Conservation (phyloP, 1,140 invertebrate genomes). For the Lerema accius region DNA sequence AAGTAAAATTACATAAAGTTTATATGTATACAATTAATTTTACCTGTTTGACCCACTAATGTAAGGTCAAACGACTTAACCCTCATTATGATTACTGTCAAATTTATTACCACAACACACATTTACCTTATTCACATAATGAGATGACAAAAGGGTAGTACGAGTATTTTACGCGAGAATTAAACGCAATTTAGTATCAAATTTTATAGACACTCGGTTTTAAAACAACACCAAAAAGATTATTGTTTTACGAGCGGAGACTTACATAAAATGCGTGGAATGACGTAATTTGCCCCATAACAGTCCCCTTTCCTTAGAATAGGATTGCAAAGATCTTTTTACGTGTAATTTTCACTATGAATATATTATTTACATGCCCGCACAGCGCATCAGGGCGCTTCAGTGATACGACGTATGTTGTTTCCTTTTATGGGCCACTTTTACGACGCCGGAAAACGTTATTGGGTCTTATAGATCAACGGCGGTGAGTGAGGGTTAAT, state of each 20-base stretch:
- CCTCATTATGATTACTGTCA: constrained; percentile 24
- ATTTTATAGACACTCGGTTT: constrained; percentile 38
- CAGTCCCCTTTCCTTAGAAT: constrained; percentile 34
- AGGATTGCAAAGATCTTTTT: constrained; percentile 39
- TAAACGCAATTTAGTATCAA: constrained; percentile 35
- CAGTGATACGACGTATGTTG: constrained; percentile 39
- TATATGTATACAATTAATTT: constrained; percentile 6
- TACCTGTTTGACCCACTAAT: constrained; percentile 10
- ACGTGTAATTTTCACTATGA: constrained; percentile 54
- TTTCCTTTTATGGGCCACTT: constrained; percentile 48
- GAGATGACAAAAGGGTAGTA: constrained; percentile 23
- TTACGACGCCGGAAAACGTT: constrained; percentile 36
- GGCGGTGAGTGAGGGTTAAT: constrained; percentile 21
- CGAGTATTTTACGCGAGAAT: constrained; percentile 15
- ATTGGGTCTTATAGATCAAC: constrained; percentile 31
- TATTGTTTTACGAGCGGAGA: constrained; percentile 47
- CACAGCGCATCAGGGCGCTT: constrained; percentile 34
- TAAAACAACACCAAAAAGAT: constrained; percentile 44
- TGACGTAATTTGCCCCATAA: constrained; percentile 44
- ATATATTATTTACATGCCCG: constrained; percentile 47
- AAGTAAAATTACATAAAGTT: constrained; percentile 5
- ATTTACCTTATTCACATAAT: constrained; percentile 10
- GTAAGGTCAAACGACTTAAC: constrained; percentile 12
- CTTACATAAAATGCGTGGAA: constrained; percentile 37
- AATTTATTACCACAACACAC: constrained; percentile 23